These are phyloP conservation scores for Melipona bicolor DNA, from an alignment of 2,888 invertebrate genomes.

Conservation along the genomic window DNA sequence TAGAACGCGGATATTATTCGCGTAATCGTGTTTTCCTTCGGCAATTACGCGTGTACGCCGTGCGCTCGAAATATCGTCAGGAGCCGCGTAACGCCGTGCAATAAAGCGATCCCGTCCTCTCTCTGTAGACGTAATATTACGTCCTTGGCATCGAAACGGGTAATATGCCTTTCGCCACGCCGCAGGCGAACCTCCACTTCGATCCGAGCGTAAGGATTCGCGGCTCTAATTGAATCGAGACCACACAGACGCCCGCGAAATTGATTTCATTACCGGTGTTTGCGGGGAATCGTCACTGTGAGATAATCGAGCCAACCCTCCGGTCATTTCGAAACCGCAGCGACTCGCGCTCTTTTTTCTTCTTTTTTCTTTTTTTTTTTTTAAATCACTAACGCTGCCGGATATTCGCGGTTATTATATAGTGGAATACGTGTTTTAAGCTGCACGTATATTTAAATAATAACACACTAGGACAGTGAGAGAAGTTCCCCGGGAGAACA, in stretches of 20 bases:
- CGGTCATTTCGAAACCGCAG: neutral
- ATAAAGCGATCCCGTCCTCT: constrained; percentile 45
- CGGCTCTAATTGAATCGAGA: constrained; percentile 47
- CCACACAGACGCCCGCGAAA: constrained; percentile 28
- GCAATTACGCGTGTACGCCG: constrained; percentile 44
- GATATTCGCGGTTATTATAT: too few relatives aligned
- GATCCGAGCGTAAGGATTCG: constrained; percentile 49
- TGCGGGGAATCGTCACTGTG: neutral
- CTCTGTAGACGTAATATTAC: constrained; percentile 53
- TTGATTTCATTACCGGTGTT: constrained; percentile 46
- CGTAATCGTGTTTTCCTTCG: constrained; percentile 34
- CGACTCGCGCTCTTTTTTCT: neutral
- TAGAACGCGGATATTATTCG: constrained; percentile 44
- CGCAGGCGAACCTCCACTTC: constrained; percentile 33
- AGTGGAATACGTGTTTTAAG: too few relatives aligned
- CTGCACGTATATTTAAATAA: too few relatives aligned
- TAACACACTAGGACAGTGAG: too few relatives aligned
- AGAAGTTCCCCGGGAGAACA: too few relatives aligned
- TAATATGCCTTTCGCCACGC: constrained; percentile 22
- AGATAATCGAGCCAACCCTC: neutral
- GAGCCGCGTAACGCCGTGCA: constrained; percentile 26
- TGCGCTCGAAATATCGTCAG: constrained; percentile 51
- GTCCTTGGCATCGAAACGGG: constrained; percentile 27
- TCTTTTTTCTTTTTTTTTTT: too few relatives aligned
- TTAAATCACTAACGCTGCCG: too few relatives aligned